Conservation (phyloP, 2,113 vertebrate genomes). For the Chaenocephalus aceratus region DNA sequence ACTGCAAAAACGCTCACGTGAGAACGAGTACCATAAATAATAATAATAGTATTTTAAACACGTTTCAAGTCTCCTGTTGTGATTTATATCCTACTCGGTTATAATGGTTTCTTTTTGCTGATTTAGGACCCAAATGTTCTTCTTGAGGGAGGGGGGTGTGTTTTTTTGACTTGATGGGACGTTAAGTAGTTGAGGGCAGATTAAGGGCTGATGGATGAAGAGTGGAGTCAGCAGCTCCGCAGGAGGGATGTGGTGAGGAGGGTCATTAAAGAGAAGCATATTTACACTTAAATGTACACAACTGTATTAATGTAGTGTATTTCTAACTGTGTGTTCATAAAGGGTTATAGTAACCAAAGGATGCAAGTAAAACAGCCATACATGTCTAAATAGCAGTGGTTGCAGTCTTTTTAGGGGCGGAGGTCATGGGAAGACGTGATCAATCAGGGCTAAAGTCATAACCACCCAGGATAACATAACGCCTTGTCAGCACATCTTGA, state of each 20-base stretch:
- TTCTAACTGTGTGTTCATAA: too few relatives aligned
- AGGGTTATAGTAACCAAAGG: too few relatives aligned
- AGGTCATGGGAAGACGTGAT: neutral
- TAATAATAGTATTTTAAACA: conserved; percentile 78
- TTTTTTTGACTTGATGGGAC: neutral
- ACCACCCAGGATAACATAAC: neutral
- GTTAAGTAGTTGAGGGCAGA: conserved; percentile 19
- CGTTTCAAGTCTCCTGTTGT: conserved; percentile 49
- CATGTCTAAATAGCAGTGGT: too few relatives aligned
- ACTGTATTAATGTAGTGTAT: too few relatives aligned
- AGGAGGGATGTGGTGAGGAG: neutral
- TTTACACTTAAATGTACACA: too few relatives aligned
- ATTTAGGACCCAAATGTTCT: neutral
- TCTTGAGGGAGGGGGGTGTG: neutral
- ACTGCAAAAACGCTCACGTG: conserved; percentile 47
- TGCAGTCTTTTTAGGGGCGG: too few relatives aligned
- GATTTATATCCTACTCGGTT: conserved; percentile 38
- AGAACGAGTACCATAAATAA: conserved; percentile 75
- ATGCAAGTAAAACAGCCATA: too few relatives aligned
- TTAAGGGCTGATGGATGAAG: conserved; percentile 27
- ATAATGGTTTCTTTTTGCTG: neutral
- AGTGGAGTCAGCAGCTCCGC: conserved; percentile 13
- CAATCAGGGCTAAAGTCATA: neutral
- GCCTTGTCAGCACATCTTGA: neutral
- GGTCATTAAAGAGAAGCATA: neutral